These are phyloP conservation scores for Apodemia mormo DNA, from an alignment of 2,888 invertebrate species.

Conservation along the genomic window DNA sequence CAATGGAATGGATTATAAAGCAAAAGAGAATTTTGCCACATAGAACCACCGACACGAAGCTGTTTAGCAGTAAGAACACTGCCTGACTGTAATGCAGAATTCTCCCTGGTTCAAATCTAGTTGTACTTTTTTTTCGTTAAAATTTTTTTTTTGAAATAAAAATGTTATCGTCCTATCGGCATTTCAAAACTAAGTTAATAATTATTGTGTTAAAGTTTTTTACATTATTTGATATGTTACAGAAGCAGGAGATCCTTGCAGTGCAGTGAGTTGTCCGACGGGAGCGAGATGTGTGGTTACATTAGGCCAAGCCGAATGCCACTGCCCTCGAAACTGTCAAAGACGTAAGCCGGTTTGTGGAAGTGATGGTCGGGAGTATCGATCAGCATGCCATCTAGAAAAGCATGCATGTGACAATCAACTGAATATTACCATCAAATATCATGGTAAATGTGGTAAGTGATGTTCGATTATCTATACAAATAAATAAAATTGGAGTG, in stretches of 20 bases:
- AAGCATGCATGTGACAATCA: slow-evolving; percentile 88
- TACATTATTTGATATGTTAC: slow-evolving; percentile 20
- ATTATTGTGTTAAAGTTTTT: neutral
- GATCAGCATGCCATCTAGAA: slow-evolving; percentile 93
- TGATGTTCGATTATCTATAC: slow-evolving; percentile 20
- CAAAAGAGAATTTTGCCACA: no score
- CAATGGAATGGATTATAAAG: no score
- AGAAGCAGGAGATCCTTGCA: slow-evolving; percentile 88
- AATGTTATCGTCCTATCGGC: no score
- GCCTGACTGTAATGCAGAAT: no score
- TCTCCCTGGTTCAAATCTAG: no score
- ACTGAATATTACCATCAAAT: slow-evolving; percentile 89
- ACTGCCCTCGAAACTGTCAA: slow-evolving; percentile 83
- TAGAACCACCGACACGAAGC: no score
- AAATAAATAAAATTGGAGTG: no score
- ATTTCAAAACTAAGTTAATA: no score
- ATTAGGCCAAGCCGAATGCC: slow-evolving; percentile 85
- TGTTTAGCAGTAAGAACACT: no score
- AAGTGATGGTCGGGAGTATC: slow-evolving; percentile 92
- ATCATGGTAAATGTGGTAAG: slow-evolving; percentile 94
- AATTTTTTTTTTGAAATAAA: no score
- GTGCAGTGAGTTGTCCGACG: slow-evolving; percentile 84
- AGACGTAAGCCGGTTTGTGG: slow-evolving; percentile 92
- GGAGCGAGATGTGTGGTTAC: slow-evolving; percentile 86
- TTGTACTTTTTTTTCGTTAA: no score